Percentiles rank a stretch among this genome's conserved stretches.
These are phyloP conservation scores for Pempheris klunzingeri DNA, from an alignment of 2,797 vertebrate genomes.

Conservation along the genomic window DNA sequence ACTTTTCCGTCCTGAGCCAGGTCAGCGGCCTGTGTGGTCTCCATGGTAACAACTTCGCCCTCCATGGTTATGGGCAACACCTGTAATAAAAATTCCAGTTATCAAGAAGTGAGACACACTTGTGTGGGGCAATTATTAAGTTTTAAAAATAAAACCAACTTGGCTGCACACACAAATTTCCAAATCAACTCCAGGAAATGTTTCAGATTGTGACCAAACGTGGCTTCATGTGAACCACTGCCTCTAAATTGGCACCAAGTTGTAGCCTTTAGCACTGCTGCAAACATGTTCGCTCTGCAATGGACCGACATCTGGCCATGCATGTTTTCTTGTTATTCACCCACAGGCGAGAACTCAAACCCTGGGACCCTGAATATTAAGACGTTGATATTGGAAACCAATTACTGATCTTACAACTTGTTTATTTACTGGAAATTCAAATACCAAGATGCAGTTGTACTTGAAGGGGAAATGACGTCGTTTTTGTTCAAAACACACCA, in stretches of 20 bases:
- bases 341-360: too few relatives aligned
- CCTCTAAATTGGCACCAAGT: neutral
- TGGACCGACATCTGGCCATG: too few relatives aligned
- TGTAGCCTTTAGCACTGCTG: neutral
- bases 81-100: conserved; percentile 13
- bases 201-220: neutral
- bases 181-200: neutral
- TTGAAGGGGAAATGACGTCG: too few relatives aligned
- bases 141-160: too few relatives aligned
- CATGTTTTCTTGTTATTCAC: too few relatives aligned
- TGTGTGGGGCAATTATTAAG: fast-evolving
- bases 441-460: too few relatives aligned
- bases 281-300: neutral
- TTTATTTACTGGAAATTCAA: too few relatives aligned
- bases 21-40: conserved; percentile 78
- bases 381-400: too few relatives aligned
- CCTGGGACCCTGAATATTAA: too few relatives aligned
- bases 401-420: too few relatives aligned
- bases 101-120: neutral
- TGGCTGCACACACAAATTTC: neutral
- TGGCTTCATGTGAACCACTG: neutral
- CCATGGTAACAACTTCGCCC: conserved; percentile 80
- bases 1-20: conserved; percentile 92
- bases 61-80: conserved; percentile 72
- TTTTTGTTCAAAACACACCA: too few relatives aligned